Conservation (phyloP, 2,888 invertebrate species). For the Xestia rhomboidea region DNA sequence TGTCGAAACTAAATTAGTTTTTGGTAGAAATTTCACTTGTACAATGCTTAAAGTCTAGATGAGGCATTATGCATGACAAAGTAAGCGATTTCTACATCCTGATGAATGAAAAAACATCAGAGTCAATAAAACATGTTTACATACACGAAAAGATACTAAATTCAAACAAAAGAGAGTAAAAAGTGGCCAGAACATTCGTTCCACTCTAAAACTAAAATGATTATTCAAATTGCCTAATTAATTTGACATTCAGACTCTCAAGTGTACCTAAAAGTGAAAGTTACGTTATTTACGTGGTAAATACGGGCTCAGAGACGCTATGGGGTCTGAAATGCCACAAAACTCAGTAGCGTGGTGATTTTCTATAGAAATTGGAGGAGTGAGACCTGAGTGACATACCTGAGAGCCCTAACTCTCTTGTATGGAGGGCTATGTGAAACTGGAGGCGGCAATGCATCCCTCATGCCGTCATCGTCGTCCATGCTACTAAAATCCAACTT, state of each 20-base stretch:
- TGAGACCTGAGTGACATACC: slow-evolving; percentile 78
- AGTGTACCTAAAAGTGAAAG: slow-evolving; percentile 50
- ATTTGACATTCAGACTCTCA: slow-evolving; percentile 24
- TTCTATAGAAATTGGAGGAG: slow-evolving; percentile 54
- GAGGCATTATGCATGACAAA: not conserved
- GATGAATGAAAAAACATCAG: slow-evolving; percentile 3
- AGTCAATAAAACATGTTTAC: not conserved
- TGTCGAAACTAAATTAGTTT: not conserved
- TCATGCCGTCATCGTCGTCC: slow-evolving; percentile 86
- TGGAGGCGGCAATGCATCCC: slow-evolving; percentile 79
- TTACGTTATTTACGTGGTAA: slow-evolving; percentile 38
- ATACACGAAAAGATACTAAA: not conserved
- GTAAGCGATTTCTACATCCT: not conserved
- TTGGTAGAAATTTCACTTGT: not conserved
- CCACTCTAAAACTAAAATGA: slow-evolving; percentile 4
- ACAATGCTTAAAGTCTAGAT: not conserved
- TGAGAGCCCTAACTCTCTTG: slow-evolving; percentile 90
- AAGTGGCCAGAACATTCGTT: slow-evolving; percentile 14
- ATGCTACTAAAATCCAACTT: slow-evolving; percentile 90
- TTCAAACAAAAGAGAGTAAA: not conserved
- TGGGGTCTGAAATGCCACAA: slow-evolving; percentile 4
- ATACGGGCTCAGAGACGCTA: not conserved
- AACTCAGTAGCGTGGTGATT: slow-evolving; percentile 74
- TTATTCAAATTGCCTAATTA: slow-evolving; percentile 31
- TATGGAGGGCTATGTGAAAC: slow-evolving; percentile 89